Evolutionary conservation across 1,140 invertebrate genomes (phyloP).

Genomic region (Parapsyche elsis): DNA sequence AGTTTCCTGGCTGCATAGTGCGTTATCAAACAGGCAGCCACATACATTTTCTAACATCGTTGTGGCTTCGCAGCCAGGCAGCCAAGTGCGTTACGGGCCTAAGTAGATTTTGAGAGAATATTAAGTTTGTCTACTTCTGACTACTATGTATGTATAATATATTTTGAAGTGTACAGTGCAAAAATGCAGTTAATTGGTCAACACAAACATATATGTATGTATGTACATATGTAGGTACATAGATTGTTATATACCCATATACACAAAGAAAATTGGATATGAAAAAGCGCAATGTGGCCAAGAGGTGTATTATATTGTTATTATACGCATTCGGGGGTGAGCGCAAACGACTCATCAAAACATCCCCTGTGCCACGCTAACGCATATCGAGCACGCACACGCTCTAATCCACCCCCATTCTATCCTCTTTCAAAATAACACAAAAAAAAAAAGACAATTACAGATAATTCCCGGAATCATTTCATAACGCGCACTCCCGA

Average conservation of each 20-base stretch:
- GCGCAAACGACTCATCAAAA: slow-evolving; percentile 46
- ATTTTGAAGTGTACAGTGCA: too few species aligned
- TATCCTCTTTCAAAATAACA: slow-evolving; percentile 15
- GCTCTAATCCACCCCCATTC: background rate
- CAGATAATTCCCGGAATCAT: slow-evolving; percentile 49
- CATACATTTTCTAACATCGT: too few species aligned
- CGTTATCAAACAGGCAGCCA: too few species aligned
- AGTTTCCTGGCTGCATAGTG: too few species aligned
- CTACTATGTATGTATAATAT: too few species aligned
- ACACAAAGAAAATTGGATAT: background rate
- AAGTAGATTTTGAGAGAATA: too few species aligned
- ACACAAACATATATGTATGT: background rate
- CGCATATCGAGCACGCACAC: slow-evolving; percentile 24
- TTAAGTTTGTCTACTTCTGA: too few species aligned
- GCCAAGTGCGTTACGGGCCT: too few species aligned
- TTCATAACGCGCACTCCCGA: slow-evolving; percentile 43
- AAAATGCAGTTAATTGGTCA: too few species aligned
- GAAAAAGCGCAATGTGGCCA: slow-evolving; percentile 5
- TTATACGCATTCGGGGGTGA: slow-evolving; percentile 19
- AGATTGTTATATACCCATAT: background rate
- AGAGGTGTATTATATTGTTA: slow-evolving; percentile 30
- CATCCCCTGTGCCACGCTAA: slow-evolving; percentile 29
- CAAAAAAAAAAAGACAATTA: slow-evolving; percentile 52
- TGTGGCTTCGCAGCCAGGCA: too few species aligned
- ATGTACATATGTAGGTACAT: background rate